Evolutionary conservation across 2,888 invertebrate species (phyloP).

Genomic region (Heliconius charithonia): DNA sequence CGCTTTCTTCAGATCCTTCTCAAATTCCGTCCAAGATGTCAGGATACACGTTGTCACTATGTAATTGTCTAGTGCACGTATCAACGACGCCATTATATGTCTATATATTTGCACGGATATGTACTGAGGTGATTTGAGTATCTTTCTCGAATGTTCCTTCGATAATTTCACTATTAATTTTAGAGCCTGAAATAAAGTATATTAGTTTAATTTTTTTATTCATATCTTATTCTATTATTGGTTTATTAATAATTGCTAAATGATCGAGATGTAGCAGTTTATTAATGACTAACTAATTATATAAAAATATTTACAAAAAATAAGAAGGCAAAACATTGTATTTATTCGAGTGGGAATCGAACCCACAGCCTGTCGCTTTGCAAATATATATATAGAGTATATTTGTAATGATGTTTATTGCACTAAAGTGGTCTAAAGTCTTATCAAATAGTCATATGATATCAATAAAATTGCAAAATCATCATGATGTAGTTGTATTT

Average conservation of each 20-base stretch:
- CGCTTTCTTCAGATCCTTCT: conserved; percentile 86
- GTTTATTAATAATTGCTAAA: background rate
- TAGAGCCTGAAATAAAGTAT: conserved; percentile 75
- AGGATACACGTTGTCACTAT: conserved; percentile 90
- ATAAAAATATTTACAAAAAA: no score
- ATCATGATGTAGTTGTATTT: no score
- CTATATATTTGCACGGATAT: conserved; percentile 88
- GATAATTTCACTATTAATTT: conserved; percentile 84
- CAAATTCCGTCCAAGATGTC: conserved; percentile 89
- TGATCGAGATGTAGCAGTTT: background rate
- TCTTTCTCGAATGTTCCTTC: conserved; percentile 69
- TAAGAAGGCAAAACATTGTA: no score
- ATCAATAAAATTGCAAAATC: no score
- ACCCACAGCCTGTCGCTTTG: no score
- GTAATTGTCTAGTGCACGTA: conserved; percentile 90
- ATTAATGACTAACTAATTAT: no score
- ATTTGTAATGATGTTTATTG: no score
- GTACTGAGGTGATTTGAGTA: conserved; percentile 87
- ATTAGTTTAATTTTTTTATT: background rate
- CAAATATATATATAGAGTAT: no score
- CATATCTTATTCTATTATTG: background rate
- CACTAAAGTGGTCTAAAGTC: no score
- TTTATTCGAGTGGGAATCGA: no score
- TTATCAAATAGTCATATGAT: no score
- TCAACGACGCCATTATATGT: conserved; percentile 90